Evolutionary conservation across 2,797 vertebrate genomes (phyloP).

Genomic region (Cirrhinus mrigala): DNA sequence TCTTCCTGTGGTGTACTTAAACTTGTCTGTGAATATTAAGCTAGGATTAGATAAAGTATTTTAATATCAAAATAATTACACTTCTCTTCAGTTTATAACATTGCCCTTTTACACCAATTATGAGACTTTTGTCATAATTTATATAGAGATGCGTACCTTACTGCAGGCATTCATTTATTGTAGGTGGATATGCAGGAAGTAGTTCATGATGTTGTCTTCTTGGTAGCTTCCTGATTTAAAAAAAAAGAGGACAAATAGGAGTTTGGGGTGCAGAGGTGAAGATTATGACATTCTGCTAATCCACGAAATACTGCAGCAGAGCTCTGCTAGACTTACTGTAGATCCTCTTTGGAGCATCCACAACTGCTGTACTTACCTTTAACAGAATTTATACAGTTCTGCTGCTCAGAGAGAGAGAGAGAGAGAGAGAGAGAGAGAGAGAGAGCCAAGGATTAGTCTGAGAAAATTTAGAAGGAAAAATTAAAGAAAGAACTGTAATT

Average conservation of each 20-base stretch:
- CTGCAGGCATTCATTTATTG: neutral
- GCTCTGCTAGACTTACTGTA: conserved; percentile 21
- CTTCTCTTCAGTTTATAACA: too few relatives aligned
- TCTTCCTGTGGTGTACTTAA: too few relatives aligned
- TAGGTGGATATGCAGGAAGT: neutral
- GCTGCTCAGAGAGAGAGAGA: neutral
- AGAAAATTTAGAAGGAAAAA: neutral
- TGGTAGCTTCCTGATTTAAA: neutral
- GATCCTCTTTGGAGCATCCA: conserved; percentile 26
- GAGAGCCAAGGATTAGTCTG: neutral
- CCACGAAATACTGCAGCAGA: conserved; percentile 19
- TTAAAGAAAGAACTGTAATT: neutral
- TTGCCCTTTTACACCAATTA: neutral
- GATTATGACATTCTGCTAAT: conserved; percentile 33
- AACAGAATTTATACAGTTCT: neutral
- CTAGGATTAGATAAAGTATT: neutral
- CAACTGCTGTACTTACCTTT: neutral
- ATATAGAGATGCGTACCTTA: neutral
- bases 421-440: conserved; percentile 5
- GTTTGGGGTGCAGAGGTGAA: neutral
- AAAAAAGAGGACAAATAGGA: neutral
- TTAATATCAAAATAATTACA: too few relatives aligned
- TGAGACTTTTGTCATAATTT: conserved; percentile 7
- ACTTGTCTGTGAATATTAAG: neutral
- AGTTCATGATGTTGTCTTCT: neutral